Conservation (phyloP, 2,888 invertebrate genomes). For the Microplitis manilae region DNA sequence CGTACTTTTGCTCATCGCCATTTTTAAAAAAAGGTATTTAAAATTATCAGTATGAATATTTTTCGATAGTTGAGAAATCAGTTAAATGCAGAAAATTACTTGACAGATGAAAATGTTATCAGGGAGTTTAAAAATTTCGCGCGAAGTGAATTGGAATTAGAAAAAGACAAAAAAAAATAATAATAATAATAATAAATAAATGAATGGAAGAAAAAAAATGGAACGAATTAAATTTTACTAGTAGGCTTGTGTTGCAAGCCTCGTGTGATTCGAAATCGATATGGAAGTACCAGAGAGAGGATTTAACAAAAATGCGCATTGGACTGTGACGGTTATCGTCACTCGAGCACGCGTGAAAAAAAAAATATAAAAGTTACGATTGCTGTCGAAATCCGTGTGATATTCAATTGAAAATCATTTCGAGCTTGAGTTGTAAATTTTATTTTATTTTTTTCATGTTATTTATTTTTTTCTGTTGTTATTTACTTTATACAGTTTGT, state of each 20-base stretch:
- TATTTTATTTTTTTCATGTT: background rate
- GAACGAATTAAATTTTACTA: slow-evolving; percentile 60
- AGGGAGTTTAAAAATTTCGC: slow-evolving; percentile 33
- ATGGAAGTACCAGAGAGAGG: slow-evolving; percentile 40
- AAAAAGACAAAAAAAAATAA: slow-evolving; percentile 49
- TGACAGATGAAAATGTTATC: slow-evolving; percentile 43
- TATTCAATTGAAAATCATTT: slow-evolving; percentile 6
- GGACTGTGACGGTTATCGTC: slow-evolving; percentile 13
- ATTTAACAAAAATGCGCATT: slow-evolving; percentile 54
- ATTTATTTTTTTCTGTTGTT: background rate
- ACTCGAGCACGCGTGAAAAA: slow-evolving; percentile 4
- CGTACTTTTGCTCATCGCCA: background rate
- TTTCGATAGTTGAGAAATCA: background rate
- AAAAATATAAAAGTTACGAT: background rate
- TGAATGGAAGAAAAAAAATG: background rate
- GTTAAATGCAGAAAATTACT: slow-evolving; percentile 14
- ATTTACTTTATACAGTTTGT: background rate
- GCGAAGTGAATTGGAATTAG: slow-evolving; percentile 62
- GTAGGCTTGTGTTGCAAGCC: slow-evolving; percentile 48
- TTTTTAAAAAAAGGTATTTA: background rate
- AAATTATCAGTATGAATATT: background rate
- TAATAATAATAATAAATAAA: background rate
- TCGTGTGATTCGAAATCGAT: slow-evolving; percentile 47
- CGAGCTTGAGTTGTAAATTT: background rate
- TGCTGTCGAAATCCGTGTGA: background rate